Percentiles rank a stretch among this genome's conserved stretches.
Conservation (phyloP, 2,797 vertebrate genomes). For the Malurus splendens region DNA sequence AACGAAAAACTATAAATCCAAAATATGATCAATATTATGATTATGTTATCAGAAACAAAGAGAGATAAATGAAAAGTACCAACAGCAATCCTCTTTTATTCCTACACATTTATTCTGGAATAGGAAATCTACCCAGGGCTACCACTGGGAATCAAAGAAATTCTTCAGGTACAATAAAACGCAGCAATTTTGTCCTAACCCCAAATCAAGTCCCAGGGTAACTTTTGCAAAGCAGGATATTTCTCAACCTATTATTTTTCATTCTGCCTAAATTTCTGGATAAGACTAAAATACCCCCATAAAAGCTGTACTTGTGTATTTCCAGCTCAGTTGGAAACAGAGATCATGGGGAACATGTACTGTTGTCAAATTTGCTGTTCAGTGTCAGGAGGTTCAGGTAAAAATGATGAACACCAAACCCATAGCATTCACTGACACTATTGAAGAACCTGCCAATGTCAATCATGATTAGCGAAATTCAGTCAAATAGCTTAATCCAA, state of each 20-base stretch:
- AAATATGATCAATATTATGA: background rate
- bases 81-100: background rate
- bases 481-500: background rate
- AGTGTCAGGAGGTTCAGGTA: background rate
- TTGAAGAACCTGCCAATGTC: background rate
- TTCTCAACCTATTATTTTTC: conserved; percentile 10
- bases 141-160: background rate
- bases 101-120: background rate
- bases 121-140: background rate
- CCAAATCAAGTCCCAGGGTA: conserved; percentile 6
- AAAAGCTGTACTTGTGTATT: background rate
- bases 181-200: background rate
- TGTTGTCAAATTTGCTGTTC: background rate
- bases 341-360: background rate
- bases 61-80: background rate
- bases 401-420: background rate
- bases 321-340: background rate
- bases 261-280: background rate
- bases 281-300: background rate
- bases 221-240: background rate
- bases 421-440: background rate
- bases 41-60: background rate
- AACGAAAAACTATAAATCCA: background rate
- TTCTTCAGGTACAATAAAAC: background rate
- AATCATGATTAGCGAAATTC: background rate